Percentiles rank a stretch among this genome's conserved stretches.
Evolutionary conservation across 2,797 vertebrate genomes (phyloP).

Genomic region (Haliaeetus vocifer): DNA sequence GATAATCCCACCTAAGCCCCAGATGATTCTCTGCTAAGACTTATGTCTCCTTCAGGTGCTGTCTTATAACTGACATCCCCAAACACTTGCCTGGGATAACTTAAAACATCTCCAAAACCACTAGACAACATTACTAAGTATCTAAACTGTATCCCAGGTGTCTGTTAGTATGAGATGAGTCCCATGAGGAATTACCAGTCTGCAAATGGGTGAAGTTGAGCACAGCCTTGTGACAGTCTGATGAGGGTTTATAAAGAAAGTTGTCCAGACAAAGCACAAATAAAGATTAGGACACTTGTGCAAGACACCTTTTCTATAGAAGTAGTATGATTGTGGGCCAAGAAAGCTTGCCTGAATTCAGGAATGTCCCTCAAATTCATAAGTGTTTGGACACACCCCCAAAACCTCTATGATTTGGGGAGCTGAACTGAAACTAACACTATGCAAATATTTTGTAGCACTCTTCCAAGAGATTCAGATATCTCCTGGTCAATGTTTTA

Average conservation of each 20-base stretch:
- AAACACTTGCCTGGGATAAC: neutral
- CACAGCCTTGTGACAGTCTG: neutral
- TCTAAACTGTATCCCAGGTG: neutral
- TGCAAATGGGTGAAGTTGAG: neutral
- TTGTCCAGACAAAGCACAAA: neutral
- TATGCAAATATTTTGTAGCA: neutral
- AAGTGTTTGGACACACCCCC: neutral
- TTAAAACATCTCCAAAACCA: neutral
- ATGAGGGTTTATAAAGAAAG: neutral
- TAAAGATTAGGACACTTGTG: neutral
- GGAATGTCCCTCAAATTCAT: neutral
- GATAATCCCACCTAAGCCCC: neutral
- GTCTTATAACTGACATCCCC: neutral
- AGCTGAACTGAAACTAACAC: neutral
- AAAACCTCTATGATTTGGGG: neutral
- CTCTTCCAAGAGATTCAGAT: neutral
- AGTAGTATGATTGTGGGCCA: accelerated
- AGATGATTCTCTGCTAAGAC: neutral
- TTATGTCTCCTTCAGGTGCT: neutral
- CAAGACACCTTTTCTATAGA: neutral
- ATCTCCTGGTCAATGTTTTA: neutral
- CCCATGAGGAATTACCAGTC: neutral
- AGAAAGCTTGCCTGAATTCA: neutral
- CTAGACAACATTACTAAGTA: neutral
- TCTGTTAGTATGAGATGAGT: neutral